Evolutionary conservation across 1,140 invertebrate genomes (phyloP), one percentile per base, ranked within the genome.

Genomic region (Physella acuta): DNA sequence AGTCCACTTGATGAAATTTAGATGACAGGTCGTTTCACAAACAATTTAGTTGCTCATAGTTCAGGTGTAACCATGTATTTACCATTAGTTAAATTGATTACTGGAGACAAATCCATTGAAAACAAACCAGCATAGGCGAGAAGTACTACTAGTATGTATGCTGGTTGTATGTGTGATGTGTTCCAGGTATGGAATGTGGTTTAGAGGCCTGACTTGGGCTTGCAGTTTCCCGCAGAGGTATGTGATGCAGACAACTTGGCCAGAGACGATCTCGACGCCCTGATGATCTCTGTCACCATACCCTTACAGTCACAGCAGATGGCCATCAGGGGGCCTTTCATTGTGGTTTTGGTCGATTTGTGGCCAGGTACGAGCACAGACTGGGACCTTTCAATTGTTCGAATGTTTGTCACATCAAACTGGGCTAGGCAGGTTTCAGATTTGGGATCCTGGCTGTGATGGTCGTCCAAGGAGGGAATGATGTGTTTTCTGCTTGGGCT

Each of bases 261-360:
- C 39, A 73, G 63, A 17, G 78, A 79, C 3, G 77, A 76, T 36
- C 83, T 74, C 71, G 81, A 81, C 52, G 84, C 82, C 16, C 82
- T 92, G 76, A 96, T 95, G 78, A 96, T 95, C 85, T 96, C 93
- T 72, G 94, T 88, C 37, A 97, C 92, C 91, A 97, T 93, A 11
- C 92, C 91, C 81, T 94, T 94, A 85, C 95, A 98, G 86, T 97
- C 94, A 79, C 93, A 90, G 82, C 94, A 98, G 26, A 97, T 93
- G 37, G 91, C 89, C 89, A 94, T 93, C 76, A 92, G 89, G 44
- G 93, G 89, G 56, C 92, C 92, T 73, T 90, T 89, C 68, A 91
- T 81, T 62, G 59, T 89, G 75, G 68, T 61, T 70, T 72, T 3
- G 67, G 72, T 86, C 52, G 79, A 77, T 63, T 73, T 74, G 68